Evolutionary conservation across 2,113 vertebrate genomes (phyloP).

Genomic region (Lampris incognitus): DNA sequence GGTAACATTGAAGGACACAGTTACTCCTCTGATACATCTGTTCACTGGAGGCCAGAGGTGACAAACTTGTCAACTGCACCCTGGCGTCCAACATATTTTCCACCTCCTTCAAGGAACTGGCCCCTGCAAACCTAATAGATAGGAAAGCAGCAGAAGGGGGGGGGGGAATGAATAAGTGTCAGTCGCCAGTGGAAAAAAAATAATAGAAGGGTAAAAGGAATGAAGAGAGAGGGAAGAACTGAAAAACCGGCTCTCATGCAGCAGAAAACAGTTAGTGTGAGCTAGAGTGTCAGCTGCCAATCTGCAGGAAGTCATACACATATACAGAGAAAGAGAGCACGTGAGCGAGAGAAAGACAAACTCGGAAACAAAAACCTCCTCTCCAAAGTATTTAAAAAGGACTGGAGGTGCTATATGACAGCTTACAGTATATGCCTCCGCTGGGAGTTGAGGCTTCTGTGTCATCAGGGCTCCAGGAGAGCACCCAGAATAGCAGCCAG

Average conservation of each 20-base stretch:
- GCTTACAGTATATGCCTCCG: conserved; percentile 70
- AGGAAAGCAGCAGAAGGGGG: too few relatives aligned
- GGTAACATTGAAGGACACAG: conserved; percentile 15
- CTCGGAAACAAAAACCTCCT: conserved; percentile 29
- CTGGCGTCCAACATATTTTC: too few relatives aligned
- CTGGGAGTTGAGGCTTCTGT: conserved; percentile 58
- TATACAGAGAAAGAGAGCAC: conserved; percentile 16
- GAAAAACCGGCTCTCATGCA: too few relatives aligned
- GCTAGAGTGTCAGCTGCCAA: not conserved
- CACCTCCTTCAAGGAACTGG: too few relatives aligned
- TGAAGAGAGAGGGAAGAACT: too few relatives aligned
- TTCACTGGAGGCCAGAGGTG: conserved; percentile 11
- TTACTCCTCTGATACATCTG: not conserved
- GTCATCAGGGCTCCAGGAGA: conserved; percentile 69
- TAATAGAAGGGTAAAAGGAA: too few relatives aligned
- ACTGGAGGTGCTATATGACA: conserved; percentile 65
- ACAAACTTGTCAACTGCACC: too few relatives aligned
- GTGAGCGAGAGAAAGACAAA: conserved; percentile 27
- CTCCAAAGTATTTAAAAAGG: conserved; percentile 55
- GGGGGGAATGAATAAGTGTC: too few relatives aligned
- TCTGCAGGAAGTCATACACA: not conserved
- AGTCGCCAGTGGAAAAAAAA: too few relatives aligned
- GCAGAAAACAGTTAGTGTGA: not conserved
- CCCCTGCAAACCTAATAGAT: too few relatives aligned
- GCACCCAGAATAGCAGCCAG: conserved; percentile 74